phyloP scores from a whole-genome alignment of 2,888 invertebrate species.

The Cordilura impudica region DNA sequence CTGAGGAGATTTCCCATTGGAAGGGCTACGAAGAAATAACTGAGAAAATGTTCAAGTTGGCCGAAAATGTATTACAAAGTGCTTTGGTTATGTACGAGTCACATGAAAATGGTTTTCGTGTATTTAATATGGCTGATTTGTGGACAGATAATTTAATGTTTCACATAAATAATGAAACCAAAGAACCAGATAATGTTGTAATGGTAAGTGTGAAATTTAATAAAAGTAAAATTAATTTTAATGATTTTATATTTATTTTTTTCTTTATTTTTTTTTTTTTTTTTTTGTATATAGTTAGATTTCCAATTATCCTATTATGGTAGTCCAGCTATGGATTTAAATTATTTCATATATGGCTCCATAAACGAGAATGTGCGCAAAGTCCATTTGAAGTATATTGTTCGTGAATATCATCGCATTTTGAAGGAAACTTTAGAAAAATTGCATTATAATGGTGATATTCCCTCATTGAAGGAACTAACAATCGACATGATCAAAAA shows the following conservation, averaged over 20 bases:
- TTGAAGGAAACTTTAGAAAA: conserved; percentile 72
- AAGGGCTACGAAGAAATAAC: conserved; percentile 75
- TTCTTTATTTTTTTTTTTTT: too few relatives aligned
- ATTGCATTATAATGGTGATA: conserved; percentile 71
- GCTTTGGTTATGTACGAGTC: conserved; percentile 72
- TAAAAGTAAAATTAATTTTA: not conserved
- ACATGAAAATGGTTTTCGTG: conserved; percentile 70
- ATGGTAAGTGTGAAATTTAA: conserved; percentile 67
- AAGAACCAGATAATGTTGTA: conserved; percentile 74
- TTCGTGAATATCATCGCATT: conserved; percentile 73
- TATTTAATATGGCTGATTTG: conserved; percentile 75
- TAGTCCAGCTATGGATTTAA: conserved; percentile 76
- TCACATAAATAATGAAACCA: conserved; percentile 72
- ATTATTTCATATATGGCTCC: conserved; percentile 75
- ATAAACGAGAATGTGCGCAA: conserved; percentile 76
- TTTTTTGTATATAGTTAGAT: conserved; percentile 75
- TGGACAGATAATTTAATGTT: conserved; percentile 77
- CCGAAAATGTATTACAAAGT: conserved; percentile 73
- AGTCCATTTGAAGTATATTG: conserved; percentile 73
- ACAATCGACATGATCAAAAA: conserved; percentile 75
- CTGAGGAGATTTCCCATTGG: conserved; percentile 75
- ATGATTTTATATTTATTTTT: too few relatives aligned
- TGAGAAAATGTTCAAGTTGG: conserved; percentile 74
- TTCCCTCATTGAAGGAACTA: conserved; percentile 75
- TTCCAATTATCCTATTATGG: conserved; percentile 76